A percentile compares a stretch with the other conserved stretches of the same genome.
Evolutionary conservation across 2,797 vertebrate genomes (phyloP).

Genomic region (Mionectes olivaceus): DNA sequence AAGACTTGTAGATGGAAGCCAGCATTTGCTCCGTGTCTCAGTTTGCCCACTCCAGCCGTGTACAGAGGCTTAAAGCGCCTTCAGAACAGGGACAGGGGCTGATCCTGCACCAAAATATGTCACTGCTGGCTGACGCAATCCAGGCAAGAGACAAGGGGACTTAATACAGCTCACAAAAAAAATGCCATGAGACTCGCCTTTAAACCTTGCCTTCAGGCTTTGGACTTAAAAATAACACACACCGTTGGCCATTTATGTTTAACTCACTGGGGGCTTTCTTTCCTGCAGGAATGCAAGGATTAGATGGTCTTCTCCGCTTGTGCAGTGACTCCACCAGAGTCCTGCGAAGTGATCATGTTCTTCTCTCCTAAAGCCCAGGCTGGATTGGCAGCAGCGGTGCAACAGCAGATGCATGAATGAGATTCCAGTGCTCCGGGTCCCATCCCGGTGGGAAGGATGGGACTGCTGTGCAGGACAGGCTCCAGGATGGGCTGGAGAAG

Average conservation of each 20-base stretch:
- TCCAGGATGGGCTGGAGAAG: accelerated
- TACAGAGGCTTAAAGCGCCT: neutral
- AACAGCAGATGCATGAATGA: slow-evolving; percentile 57
- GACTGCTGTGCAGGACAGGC: neutral
- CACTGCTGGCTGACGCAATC: slow-evolving; percentile 39
- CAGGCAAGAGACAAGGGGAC: slow-evolving; percentile 65
- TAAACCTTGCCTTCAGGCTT: slow-evolving; percentile 61
- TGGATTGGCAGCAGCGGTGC: slow-evolving; percentile 36
- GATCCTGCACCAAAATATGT: slow-evolving; percentile 47
- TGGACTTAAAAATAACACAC: slow-evolving; percentile 65
- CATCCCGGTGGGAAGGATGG: neutral
- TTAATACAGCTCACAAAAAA: slow-evolving; percentile 62
- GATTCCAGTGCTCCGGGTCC: neutral
- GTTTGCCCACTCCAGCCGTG: neutral
- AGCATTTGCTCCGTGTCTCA: slow-evolving; percentile 48
- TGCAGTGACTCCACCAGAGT: neutral
- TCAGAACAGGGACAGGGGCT: neutral
- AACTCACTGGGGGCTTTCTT: slow-evolving; percentile 37
- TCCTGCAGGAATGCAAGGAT: slow-evolving; percentile 66
- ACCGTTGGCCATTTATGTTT: slow-evolving; percentile 51
- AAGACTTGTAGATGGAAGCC: slow-evolving; percentile 26
- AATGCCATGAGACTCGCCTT: slow-evolving; percentile 28
- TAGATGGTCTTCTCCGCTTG: neutral
- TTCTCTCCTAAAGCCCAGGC: slow-evolving; percentile 5
- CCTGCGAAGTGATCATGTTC: slow-evolving; percentile 3